A percentile compares a stretch with the other conserved stretches of the same genome.
Evolutionary conservation across 1,140 invertebrate species (phyloP).

Genomic region (Dreissena rostriformis): DNA sequence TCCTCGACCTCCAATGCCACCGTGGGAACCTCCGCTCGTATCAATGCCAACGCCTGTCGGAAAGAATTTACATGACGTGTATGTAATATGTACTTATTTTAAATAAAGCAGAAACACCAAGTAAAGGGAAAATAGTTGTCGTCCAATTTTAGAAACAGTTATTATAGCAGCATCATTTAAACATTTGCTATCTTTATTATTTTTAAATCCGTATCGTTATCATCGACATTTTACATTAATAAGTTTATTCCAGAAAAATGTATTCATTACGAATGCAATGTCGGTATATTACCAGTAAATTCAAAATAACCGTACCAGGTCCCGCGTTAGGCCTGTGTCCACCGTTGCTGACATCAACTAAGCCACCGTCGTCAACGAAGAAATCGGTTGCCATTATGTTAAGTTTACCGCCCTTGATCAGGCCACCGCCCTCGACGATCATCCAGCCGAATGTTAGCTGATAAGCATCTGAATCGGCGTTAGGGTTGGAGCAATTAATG

Average conservation of each 20-base stretch:
- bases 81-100: no score
- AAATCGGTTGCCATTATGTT: slow-evolving; percentile 66
- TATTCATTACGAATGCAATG: no score
- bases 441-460: slow-evolving; percentile 63
- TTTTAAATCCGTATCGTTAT: no score
- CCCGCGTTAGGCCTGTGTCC: slow-evolving; percentile 64
- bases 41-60: background rate
- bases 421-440: slow-evolving; percentile 71
- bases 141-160: no score
- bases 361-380: slow-evolving; percentile 72
- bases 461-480: slow-evolving; percentile 66
- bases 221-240: no score
- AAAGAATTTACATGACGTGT: background rate
- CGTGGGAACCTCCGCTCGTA: slow-evolving; percentile 71
- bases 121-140: no score
- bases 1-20: slow-evolving; percentile 69
- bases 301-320: slow-evolving; percentile 58
- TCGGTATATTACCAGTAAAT: background rate
- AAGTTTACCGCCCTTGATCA: slow-evolving; percentile 67
- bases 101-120: no score
- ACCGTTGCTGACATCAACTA: slow-evolving; percentile 72
- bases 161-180: no score
- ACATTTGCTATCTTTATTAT: no score
- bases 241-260: no score
- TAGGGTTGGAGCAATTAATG: slow-evolving; percentile 71